Percentiles rank a stretch among this genome's conserved stretches.
Conservation (phyloP, 2,888 invertebrate species). For the Anodontia alba region DNA sequence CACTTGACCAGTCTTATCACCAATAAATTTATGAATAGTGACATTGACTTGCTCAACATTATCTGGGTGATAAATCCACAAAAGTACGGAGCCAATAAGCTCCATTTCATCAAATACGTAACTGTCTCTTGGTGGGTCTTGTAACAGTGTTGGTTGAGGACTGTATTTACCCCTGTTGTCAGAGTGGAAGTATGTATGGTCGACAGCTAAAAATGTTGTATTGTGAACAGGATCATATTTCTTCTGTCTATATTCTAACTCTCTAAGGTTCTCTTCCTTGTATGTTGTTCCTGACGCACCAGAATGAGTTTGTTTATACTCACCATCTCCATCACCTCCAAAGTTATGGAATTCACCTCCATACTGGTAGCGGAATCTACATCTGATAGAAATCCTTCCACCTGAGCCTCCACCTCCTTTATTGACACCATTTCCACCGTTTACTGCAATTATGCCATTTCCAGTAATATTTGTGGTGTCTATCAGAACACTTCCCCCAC, state of each 20-base stretch:
- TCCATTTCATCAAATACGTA: conserved; percentile 77
- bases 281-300: conserved; percentile 78
- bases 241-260: conserved; percentile 71
- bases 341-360: conserved; percentile 74
- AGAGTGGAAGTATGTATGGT: conserved; percentile 70
- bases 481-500: conserved; percentile 72
- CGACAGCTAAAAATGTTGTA: conserved; percentile 73
- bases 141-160: conserved; percentile 70
- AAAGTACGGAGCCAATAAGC: conserved; percentile 67
- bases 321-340: conserved; percentile 67
- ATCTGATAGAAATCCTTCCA: conserved; percentile 73
- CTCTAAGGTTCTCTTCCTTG: conserved; percentile 72
- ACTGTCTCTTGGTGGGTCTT: conserved; percentile 58
- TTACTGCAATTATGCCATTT: conserved; percentile 72
- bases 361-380: conserved; percentile 71
- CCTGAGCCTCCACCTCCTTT: conserved; percentile 75
- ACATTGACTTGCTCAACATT: conserved; percentile 54
- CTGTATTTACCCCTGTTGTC: conserved; percentile 67
- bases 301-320: conserved; percentile 50
- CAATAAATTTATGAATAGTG: conserved; percentile 71
- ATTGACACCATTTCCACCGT: conserved; percentile 69
- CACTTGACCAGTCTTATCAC: conserved; percentile 74
- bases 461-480: conserved; percentile 74
- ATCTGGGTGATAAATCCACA: conserved; percentile 70
- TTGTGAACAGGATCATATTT: conserved; percentile 74